Evolutionary conservation across 2,888 invertebrate genomes (phyloP), one percentile per base, ranked within the genome.

Genomic region (Heliconius erato): DNA sequence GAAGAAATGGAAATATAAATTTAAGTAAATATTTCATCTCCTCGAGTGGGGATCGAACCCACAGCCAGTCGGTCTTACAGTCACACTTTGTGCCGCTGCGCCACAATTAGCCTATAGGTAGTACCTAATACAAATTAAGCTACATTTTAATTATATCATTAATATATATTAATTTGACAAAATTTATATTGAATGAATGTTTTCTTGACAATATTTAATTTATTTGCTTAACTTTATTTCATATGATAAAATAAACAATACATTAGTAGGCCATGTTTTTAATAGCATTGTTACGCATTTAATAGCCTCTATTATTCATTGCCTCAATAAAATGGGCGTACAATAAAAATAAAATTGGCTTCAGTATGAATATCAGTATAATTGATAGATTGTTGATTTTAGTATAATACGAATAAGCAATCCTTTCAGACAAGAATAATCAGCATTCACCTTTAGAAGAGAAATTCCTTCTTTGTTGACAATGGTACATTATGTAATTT

Each of bases 401-500:
- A 76, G 35, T 63, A 84, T 44, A 40, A 71, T 72, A 79, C 28
- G 79, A 81, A 72, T 79, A 76, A 69, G 79, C 90, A 90, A 89
- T 91, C 89, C 89, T 91, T 90, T 89, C 87, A 87, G 88, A 40
- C 87, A 82, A 86, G 85, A 87, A 86, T 88, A 87, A 90, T 89
- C 88, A 90, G 88, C 86, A 86, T 87, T 84, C 89, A 89, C 88
- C 87, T 89, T 91, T 92, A 90, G 92, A 93, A 92, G 93, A 88
- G 89, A 91, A 90, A 91, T 91, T 89, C 89, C 89, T 89, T 35
- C 89, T 89, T 89, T 90, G 91, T 91, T 91, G 92, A 92, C 92
- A 91, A 92, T 91, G 88, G 88, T 85, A 40, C 77, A 88, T 93
- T 94, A 92, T 91, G 90, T 91, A 93, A 94, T 93, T 91, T 87